Evolutionary conservation across 2,113 vertebrate genomes (phyloP), one percentile per base, ranked within the genome.

Genomic region (Mormyrus lacerda): DNA sequence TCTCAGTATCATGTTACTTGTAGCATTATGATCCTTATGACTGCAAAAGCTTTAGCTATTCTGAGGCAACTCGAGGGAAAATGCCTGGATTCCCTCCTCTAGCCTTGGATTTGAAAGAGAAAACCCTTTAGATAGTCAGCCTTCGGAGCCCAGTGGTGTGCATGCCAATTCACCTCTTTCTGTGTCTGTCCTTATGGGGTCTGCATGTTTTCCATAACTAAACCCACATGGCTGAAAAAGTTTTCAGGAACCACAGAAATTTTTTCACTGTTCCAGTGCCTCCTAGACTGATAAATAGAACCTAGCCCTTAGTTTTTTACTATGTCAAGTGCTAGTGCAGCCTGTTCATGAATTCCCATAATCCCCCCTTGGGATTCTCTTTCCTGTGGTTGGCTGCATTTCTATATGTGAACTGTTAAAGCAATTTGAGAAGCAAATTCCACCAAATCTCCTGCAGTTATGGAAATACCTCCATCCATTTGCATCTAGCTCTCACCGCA

Each of bases 401-500:
- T 50, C 53, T 47, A 53, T 39, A 85, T 83, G 17, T 87, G 47
- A 44, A 44, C 47, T 35, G 48, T 8, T 83, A 73, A 89, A 24
- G 19, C 19, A 21, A 85, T 83, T 84, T 55, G 51, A 85, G 39
- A 61, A 53, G 5, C 76, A 61, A 61, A 85, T 61, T 89, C 88
- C 51, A 11, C 48, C 11, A 7, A 21, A 39, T 84, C 88, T 61
- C 15, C 13, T 44, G 21, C 17, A 31, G 24, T 73, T 88, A 73
- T 69, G 87, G 87, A 84, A 85, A 85, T 51, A 19, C 31, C 55
- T 61, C 6, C 85, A 51, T 45, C 11, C 11, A 87, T 87, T 87
- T 65, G 87, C 87, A 89, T 85, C 51, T 79, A 42, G 44, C n/a
- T 31, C 9, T 19, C 39, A 17, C 51, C 1, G 42, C 50, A 39